Percentiles rank a stretch among this genome's conserved stretches.
phyloP scores from a whole-genome alignment of 2,113 vertebrate species.

The Bucco capensis region DNA sequence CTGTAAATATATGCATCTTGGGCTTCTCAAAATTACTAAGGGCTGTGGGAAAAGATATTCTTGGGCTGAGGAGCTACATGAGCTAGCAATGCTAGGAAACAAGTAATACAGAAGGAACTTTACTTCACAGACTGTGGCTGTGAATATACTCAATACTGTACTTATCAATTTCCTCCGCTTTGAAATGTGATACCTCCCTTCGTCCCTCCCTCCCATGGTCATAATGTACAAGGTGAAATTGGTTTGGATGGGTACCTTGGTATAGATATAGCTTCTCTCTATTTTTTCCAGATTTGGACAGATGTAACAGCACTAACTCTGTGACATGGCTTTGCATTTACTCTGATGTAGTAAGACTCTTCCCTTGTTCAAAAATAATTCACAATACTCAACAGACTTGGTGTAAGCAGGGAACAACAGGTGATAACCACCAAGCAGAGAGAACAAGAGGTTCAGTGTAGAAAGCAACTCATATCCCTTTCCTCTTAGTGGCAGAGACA shows the following conservation, averaged over 20 bases:
- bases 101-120: background rate
- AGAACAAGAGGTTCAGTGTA: background rate
- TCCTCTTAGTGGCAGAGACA: background rate
- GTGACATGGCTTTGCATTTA: background rate
- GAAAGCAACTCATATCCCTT: background rate
- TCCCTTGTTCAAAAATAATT: background rate
- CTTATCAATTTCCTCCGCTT: background rate
- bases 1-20: background rate
- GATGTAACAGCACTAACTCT: background rate
- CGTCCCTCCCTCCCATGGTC: fast-evolving
- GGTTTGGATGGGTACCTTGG: background rate
- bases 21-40: background rate
- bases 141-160: background rate
- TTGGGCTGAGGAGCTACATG: background rate
- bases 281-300: background rate
- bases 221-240: background rate
- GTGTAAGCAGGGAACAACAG: background rate
- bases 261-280: background rate
- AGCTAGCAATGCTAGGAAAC: background rate
- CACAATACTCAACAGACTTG: background rate
- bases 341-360: background rate
- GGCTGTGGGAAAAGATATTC: background rate
- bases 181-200: background rate
- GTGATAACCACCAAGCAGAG: background rate
- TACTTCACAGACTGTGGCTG: background rate